Evolutionary conservation across 2,888 invertebrate genomes (phyloP), one percentile per base, ranked within the genome.

Genomic region (Drosophila pegasa): DNA sequence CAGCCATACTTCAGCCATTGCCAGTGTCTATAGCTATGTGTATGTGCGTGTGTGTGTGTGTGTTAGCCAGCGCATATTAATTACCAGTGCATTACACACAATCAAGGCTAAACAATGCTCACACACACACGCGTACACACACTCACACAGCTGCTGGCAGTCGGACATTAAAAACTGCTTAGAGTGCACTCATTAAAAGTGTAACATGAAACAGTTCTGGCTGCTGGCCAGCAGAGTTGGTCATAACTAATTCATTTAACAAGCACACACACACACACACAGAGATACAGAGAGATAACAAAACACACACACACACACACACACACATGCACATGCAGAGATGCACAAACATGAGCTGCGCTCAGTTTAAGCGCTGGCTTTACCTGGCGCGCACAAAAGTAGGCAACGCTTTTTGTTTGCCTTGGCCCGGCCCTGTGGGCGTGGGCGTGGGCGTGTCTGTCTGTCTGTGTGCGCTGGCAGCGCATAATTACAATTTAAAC

Each of bases 211-310:
- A 74, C 68, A 55, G 71, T 40, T 54, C 71, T 50, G 59, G 47
- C 62, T 62, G 48, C 45, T 43, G n/a, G 50, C 41, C 50, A 59
- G 51, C 43, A 79, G 54, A 69, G 75, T 38, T 63, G 70, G 78
- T 77, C 75, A 85, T 89, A 87, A 78, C 88, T 84, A 89, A 89
- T 84, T 87, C 89, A 89, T 87, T 89, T 87, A 84, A 48, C 81
- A 73, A 74, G 63, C 51, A 50, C 61, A 61, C 58, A 52, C 56
- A 43, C 47, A 56, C 9, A 18, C 7, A 41, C 14, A 55, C 37
- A 48, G 37, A 48, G 10, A 55, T 10, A 43, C 2, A 22, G 14
- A 41, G 25, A 43, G 31, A 50, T 41, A 37, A 41, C 50, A 55
- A 61, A 18, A 41, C 47, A 52, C 9, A 27, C 14, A 59, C 25